Evolutionary conservation across 2,797 vertebrate genomes (phyloP).

Genomic region (Oryzias dopingdopingensis): DNA sequence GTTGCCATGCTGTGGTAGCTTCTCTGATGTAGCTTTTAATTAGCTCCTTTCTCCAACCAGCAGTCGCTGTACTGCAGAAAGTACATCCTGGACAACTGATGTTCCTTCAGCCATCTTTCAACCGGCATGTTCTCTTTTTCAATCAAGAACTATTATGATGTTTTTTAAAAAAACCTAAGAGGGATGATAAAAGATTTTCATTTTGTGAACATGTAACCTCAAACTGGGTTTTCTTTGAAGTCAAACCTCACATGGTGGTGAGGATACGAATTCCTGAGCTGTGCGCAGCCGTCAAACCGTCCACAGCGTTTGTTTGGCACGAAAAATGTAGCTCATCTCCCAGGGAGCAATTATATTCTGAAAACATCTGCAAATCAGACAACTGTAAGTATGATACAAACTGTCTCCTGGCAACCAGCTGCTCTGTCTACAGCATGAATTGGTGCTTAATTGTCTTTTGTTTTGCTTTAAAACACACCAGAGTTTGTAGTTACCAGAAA

Average conservation of each 20-base stretch:
- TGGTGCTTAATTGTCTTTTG: neutral
- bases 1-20: neutral
- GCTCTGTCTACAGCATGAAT: conserved; percentile 1
- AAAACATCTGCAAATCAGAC: no score
- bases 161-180: no score
- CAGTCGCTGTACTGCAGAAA: neutral
- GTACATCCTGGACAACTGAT: conserved; percentile 1
- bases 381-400: conserved; percentile 4
- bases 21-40: conserved; percentile 20
- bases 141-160: neutral
- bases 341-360: neutral
- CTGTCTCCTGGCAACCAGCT: conserved; percentile 12
- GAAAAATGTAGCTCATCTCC: neutral
- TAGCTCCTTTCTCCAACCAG: conserved; percentile 3
- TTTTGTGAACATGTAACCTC: neutral
- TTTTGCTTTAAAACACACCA: conserved; percentile 5
- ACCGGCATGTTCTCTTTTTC: neutral
- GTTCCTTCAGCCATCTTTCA: neutral
- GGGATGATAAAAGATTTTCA: no score
- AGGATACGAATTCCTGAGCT: neutral
- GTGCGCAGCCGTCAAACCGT: neutral
- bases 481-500: conserved; percentile 2
- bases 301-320: no score
- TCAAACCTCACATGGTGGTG: neutral
- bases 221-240: neutral